Evolutionary conservation across 1,140 invertebrate species (phyloP).

Genomic region (Paralvinella palmiformis): DNA sequence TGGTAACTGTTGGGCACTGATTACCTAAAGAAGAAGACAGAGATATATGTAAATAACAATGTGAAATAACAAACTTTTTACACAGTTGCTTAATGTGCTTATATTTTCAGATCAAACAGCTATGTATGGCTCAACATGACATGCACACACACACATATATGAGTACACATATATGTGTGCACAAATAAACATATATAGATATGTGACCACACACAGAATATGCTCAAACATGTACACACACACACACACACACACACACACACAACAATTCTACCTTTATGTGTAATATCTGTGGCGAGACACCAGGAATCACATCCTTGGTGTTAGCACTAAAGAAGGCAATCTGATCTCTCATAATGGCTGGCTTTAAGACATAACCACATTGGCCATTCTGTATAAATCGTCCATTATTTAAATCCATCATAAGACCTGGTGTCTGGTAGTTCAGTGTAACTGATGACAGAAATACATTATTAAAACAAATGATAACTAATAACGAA

Average conservation of each 20-base stretch:
- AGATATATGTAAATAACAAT: not conserved
- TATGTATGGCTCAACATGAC: too few relatives aligned
- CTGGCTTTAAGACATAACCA: conserved; percentile 64
- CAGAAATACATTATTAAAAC: conserved; percentile 1
- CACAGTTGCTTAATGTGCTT: not conserved
- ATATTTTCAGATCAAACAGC: not conserved
- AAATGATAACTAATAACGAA: too few relatives aligned
- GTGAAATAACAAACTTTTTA: not conserved
- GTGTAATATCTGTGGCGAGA: conserved; percentile 56
- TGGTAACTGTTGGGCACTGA: conserved; percentile 61
- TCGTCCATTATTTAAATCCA: conserved; percentile 57
- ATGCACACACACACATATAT: too few relatives aligned
- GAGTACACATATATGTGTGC: too few relatives aligned
- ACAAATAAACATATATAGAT: too few relatives aligned
- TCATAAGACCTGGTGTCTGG: conserved; percentile 56
- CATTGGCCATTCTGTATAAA: conserved; percentile 62
- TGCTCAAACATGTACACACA: not conserved
- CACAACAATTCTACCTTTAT: conserved; percentile 52
- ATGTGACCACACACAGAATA: not conserved
- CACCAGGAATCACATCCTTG: conserved; percentile 53
- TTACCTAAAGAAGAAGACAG: conserved; percentile 48
- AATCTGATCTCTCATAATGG: conserved; percentile 52
- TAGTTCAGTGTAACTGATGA: conserved; percentile 56
- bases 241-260: not conserved
- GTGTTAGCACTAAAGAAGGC: conserved; percentile 53